phyloP scores from a whole-genome alignment of 2,113 vertebrate species.

The Pyrgilauda ruficollis region DNA sequence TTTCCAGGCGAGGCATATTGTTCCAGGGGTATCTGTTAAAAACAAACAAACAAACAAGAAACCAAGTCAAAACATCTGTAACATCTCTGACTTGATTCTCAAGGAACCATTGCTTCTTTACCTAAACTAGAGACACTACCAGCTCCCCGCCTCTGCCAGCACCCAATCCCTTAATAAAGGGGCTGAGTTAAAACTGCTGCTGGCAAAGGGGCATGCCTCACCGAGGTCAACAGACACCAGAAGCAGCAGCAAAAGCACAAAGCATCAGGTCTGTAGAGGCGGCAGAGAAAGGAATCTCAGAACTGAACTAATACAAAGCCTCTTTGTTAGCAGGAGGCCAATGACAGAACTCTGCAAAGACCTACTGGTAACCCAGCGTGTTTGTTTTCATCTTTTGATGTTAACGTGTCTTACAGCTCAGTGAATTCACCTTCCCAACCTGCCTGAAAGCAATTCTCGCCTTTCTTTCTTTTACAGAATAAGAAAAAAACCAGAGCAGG shows the following conservation, averaged over 20 bases:
- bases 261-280: neutral
- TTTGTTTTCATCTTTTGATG: neutral
- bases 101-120: neutral
- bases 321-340: neutral
- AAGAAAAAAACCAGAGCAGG: neutral
- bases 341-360: neutral
- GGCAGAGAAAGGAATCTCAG: neutral
- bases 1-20: slow-evolving; percentile 88
- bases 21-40: slow-evolving; percentile 90
- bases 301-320: slow-evolving; percentile 4
- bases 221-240: neutral
- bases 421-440: neutral
- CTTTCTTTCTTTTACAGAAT: neutral
- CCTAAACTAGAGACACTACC: neutral
- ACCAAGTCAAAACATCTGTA: neutral
- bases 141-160: neutral
- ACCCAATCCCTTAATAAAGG: neutral
- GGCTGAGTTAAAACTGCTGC: neutral
- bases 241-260: neutral
- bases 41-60: neutral
- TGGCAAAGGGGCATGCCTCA: neutral
- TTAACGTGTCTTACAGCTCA: fast-evolving
- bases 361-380: neutral
- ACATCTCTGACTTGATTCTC: neutral
- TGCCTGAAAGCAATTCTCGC: neutral